Evolutionary conservation across 1,140 invertebrate genomes (phyloP), one percentile per base, ranked within the genome.

Genomic region (Cherax destructor): DNA sequence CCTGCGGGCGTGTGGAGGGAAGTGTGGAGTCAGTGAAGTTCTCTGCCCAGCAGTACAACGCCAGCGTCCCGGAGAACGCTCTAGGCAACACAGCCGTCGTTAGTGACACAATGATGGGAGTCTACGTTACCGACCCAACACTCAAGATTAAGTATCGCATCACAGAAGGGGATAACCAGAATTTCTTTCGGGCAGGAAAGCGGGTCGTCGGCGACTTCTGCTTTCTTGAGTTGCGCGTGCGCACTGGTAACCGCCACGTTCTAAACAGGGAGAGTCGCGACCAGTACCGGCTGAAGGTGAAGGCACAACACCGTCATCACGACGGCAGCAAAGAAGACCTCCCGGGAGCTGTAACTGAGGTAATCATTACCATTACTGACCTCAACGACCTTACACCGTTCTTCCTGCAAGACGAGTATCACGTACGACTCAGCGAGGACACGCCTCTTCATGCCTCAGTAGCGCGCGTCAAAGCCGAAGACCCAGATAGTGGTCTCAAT

Each of bases 111-210:
- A 95, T 95, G 93, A 97, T 97, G 96, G 97, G 97, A 16, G 96
- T 97, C 59, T 94, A 93, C 47, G 79, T 95, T 10, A 92, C 93
- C 9, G 94, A 95, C 84, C 92, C 94, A 13, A 92, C 94, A 9
- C 92, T 95, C 0, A 93, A 93, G n/a, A 95, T 99, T 18, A 96
- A 97, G 91, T 98, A 96, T 94, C 96, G 97, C 93, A 98, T 99
- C 94, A 95, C 97, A 21, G 96, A 96, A 92, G 98, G 98, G 50
- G 98, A 99, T 94, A 96, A 96, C 50, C 97, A 98, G 88, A 97
- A 97, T 94, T 97, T 99, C 94, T 99, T 99, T 95, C 98, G 98
- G 94, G 97, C 97, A 0, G 98, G 99, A 94, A 96, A 98, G 84
- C 95, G 96, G 21, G 95, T 96, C 52, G 97, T 99, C 16, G 98